Evolutionary conservation across 2,113 vertebrate genomes (phyloP).

Genomic region (Sinocyclocheilus anshuiensis): DNA sequence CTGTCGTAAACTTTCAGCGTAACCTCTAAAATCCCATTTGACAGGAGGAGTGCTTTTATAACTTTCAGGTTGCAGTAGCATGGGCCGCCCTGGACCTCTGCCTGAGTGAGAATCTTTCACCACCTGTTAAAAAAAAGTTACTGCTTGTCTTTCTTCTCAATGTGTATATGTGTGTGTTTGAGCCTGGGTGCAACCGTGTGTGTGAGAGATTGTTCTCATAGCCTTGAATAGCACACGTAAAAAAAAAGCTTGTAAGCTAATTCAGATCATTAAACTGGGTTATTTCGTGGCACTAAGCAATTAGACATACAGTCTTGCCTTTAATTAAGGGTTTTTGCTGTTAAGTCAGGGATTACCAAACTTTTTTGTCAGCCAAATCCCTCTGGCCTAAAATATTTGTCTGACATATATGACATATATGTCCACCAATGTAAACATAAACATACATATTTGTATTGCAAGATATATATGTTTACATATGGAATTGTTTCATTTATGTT

Average conservation of each 20-base stretch:
- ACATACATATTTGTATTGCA: too few species aligned
- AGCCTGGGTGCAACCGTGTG: not conserved
- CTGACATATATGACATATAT: too few species aligned
- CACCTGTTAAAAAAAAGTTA: slow-evolving; percentile 25
- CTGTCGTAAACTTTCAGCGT: not conserved
- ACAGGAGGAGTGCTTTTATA: slow-evolving; percentile 10
- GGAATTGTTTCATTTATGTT: too few species aligned
- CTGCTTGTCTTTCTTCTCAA: not conserved
- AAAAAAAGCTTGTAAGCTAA: not conserved
- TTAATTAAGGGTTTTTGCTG: not conserved
- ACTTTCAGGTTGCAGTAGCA: not conserved
- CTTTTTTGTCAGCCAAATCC: not conserved
- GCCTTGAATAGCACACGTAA: not conserved
- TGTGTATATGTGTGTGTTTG: not conserved
- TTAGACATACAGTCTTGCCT: not conserved
- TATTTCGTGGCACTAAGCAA: not conserved
- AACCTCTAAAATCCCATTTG: not conserved
- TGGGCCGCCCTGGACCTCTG: not conserved
- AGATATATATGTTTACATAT: too few species aligned
- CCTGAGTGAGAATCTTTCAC: slow-evolving; percentile 5
- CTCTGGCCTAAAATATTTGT: not conserved
- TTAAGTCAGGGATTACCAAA: not conserved
- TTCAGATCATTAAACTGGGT: not conserved
- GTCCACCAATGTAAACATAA: too few species aligned
- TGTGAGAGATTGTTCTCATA: not conserved